Evolutionary conservation across 2,888 invertebrate genomes (phyloP).

Genomic region (Brachypterus glaber): DNA sequence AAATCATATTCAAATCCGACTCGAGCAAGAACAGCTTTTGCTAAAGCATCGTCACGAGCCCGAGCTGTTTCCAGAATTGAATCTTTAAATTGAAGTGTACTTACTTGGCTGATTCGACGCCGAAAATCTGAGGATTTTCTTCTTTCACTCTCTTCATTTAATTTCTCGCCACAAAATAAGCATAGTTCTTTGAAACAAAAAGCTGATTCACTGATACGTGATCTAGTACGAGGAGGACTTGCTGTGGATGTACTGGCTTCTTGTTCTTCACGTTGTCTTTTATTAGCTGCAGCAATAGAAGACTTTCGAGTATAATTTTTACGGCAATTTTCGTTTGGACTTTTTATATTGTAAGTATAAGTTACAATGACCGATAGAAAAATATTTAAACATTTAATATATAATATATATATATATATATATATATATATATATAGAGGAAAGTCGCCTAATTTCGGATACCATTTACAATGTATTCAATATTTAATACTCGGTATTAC

Average conservation of each 20-base stretch:
- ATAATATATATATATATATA: too few species aligned
- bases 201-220: constrained; percentile 26
- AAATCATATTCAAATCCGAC: constrained; percentile 25
- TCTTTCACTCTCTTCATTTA: constrained; percentile 30
- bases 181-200: constrained; percentile 28
- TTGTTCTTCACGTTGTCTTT: constrained; percentile 29
- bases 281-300: constrained; percentile 26
- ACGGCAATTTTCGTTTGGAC: constrained; percentile 25
- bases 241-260: constrained; percentile 26
- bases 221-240: constrained; percentile 28
- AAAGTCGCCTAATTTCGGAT: too few species aligned
- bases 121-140: constrained; percentile 26
- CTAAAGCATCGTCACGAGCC: constrained; percentile 20
- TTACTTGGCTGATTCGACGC: constrained; percentile 25
- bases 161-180: constrained; percentile 33
- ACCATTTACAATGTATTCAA: too few species aligned
- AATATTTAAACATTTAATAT: too few species aligned
- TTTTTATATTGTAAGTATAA: too few species aligned
- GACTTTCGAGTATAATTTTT: constrained; percentile 24
- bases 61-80: constrained; percentile 22
- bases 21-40: constrained; percentile 29
- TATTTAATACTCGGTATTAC: too few species aligned
- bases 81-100: constrained; percentile 23
- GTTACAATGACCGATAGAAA: too few species aligned
- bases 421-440: too few species aligned